Evolutionary conservation across 2,113 vertebrate species (phyloP).

Genomic region (Bungarus multicinctus): DNA sequence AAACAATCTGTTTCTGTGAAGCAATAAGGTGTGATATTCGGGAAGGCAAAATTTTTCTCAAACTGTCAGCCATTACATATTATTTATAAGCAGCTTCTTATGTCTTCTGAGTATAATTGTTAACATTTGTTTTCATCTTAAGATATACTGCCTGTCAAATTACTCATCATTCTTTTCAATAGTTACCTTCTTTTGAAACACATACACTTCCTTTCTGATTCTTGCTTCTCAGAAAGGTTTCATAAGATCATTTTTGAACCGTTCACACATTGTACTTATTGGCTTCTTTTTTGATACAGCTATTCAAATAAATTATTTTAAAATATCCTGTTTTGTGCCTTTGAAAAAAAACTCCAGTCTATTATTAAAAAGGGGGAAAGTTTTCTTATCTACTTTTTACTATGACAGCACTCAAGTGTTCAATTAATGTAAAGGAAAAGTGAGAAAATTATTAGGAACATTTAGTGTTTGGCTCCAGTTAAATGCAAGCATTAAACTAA

Average conservation of each 20-base stretch:
- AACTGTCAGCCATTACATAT: background rate
- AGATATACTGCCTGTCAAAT: background rate
- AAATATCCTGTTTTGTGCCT: background rate
- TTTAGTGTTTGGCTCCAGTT: background rate
- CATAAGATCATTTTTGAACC: background rate
- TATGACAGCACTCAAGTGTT: background rate
- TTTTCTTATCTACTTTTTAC: background rate
- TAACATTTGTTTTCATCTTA: constrained; percentile 14
- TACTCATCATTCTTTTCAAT: constrained; percentile 18
- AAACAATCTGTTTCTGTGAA: background rate
- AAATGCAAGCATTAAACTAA: background rate
- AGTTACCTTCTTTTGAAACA: background rate
- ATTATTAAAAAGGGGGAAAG: background rate
- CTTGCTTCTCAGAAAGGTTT: background rate
- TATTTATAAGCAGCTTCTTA: constrained; percentile 13
- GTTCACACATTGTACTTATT: background rate
- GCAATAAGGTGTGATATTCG: background rate
- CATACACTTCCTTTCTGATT: background rate
- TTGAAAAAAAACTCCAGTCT: background rate
- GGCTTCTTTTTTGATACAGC: background rate
- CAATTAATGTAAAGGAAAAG: background rate
- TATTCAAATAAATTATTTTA: background rate
- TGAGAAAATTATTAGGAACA: background rate
- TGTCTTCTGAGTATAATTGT: background rate
- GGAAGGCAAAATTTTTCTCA: constrained; percentile 15